Evolutionary conservation across 2,888 invertebrate genomes (phyloP).

Genomic region (Tryphoninae sp.): DNA sequence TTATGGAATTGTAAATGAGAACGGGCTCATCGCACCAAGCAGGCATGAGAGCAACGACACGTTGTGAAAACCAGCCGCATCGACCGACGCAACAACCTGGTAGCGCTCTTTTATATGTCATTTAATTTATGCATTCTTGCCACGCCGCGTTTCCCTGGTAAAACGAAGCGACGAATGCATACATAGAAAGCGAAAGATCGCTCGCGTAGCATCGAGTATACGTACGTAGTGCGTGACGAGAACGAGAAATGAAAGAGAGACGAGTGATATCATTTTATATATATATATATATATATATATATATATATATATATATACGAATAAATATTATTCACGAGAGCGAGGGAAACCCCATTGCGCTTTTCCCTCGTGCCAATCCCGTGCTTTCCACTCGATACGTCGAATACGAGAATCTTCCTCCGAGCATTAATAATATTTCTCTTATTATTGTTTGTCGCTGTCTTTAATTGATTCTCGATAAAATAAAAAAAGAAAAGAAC

Average conservation of each 20-base stretch:
- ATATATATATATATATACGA: not conserved
- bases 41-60: slow-evolving; percentile 14
- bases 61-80: slow-evolving; percentile 32
- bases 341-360: not conserved
- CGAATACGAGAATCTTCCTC: too few species aligned
- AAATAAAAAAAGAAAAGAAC: too few species aligned
- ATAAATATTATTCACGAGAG: not conserved
- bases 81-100: slow-evolving; percentile 9
- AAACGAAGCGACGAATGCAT: slow-evolving; percentile 48
- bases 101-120: slow-evolving; percentile 60
- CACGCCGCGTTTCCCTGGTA: slow-evolving; percentile 32
- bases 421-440: too few species aligned
- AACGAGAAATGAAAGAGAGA: not conserved
- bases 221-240: not conserved
- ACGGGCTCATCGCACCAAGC: slow-evolving; percentile 11
- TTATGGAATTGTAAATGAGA: slow-evolving; percentile 70
- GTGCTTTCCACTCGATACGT: too few species aligned
- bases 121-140: slow-evolving; percentile 65
- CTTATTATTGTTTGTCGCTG: too few species aligned
- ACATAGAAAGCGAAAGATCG: slow-evolving; percentile 32
- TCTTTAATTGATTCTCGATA: too few species aligned
- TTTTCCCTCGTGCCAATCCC: not conserved
- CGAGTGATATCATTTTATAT: not conserved
- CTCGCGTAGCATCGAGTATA: slow-evolving; percentile 12
- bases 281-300: not conserved